Conservation (phyloP, 2,888 invertebrate species). For the Microchrysa polita region DNA sequence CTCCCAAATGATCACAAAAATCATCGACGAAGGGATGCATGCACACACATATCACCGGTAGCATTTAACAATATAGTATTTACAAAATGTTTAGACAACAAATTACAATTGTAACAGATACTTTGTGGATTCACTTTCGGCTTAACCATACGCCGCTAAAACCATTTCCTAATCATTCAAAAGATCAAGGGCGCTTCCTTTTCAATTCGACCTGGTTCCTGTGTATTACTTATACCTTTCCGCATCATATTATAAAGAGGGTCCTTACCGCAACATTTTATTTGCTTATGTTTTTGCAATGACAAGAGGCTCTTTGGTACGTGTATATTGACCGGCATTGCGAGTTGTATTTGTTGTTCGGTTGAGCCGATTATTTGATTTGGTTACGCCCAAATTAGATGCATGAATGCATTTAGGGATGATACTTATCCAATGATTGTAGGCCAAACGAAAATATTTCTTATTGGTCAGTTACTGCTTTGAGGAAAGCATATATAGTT, state of each 20-base stretch:
- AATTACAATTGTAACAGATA: constrained; percentile 52
- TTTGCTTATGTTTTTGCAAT: constrained; percentile 30
- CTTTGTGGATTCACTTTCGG: constrained; percentile 31
- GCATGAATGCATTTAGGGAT: constrained; percentile 49
- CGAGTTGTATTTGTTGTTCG: constrained; percentile 19
- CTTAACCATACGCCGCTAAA: constrained; percentile 47
- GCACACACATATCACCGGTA: too few species aligned
- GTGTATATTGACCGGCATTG: neutral
- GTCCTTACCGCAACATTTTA: constrained; percentile 11
- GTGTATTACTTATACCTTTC: constrained; percentile 9
- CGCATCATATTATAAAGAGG: constrained; percentile 29
- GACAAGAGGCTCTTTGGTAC: neutral
- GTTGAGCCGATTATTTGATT: constrained; percentile 43
- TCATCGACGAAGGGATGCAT: neutral
- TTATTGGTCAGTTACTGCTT: constrained; percentile 28
- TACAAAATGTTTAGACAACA: constrained; percentile 51
- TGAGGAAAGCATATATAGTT: neutral
- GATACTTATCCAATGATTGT: constrained; percentile 45
- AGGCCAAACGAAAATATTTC: constrained; percentile 6
- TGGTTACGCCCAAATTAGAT: constrained; percentile 49
- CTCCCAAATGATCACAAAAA: too few species aligned
- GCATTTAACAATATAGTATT: constrained; percentile 35
- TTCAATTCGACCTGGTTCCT: constrained; percentile 38
- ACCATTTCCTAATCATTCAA: constrained; percentile 47
- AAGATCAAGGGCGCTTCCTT: constrained; percentile 46